Evolutionary conservation across 2,113 vertebrate species (phyloP).

Genomic region (Sinosuthora webbiana): DNA sequence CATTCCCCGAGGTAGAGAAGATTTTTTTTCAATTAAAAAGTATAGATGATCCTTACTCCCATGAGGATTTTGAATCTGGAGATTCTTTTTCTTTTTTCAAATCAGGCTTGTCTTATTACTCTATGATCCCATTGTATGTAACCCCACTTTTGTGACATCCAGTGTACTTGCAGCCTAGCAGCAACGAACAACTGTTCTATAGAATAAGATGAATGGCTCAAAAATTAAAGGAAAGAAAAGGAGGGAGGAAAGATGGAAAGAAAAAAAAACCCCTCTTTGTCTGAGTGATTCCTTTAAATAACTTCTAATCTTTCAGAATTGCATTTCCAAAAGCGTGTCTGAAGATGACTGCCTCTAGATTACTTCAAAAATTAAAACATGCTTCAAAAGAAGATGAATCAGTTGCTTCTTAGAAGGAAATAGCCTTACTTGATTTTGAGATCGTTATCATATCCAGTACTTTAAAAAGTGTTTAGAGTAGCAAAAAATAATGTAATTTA

Average conservation of each 20-base stretch:
- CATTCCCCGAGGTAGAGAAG: background rate
- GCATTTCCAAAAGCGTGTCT: background rate
- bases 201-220: background rate
- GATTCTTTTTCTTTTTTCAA: background rate
- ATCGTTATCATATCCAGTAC: background rate
- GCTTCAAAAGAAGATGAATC: background rate
- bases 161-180: background rate
- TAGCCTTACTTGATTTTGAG: background rate
- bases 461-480: background rate
- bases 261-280: rapidly evolving
- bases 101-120: background rate
- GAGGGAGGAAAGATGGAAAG: background rate
- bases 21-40: background rate
- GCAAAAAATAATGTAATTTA: background rate
- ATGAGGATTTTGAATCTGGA: background rate
- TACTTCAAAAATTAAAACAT: background rate
- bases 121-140: background rate
- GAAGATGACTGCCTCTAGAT: background rate
- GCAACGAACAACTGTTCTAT: background rate
- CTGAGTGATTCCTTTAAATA: background rate
- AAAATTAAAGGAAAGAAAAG: background rate
- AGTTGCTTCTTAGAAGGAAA: background rate
- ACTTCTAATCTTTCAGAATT: background rate
- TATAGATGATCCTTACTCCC: background rate
- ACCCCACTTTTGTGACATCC: background rate